Conservation (phyloP, 1,140 invertebrate genomes). For the Geopemphigus sp. region DNA sequence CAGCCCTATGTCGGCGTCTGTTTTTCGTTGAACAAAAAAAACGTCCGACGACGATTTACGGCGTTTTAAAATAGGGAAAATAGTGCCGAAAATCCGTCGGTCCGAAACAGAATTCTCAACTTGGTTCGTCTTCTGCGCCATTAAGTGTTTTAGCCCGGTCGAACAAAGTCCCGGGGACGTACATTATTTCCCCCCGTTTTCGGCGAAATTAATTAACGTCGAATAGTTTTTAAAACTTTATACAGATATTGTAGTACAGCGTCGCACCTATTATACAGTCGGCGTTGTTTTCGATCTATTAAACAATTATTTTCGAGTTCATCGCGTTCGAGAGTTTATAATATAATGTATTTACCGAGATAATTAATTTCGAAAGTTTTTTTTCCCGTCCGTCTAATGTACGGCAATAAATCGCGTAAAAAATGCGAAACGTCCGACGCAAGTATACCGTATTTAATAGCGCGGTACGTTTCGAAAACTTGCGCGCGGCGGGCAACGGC, state of each 20-base stretch:
- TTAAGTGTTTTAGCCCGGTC: not conserved
- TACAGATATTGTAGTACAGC: not conserved
- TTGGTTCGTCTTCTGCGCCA: not conserved
- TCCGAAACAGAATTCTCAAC: not conserved
- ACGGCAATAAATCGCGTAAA: constrained; percentile 5
- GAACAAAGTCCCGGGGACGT: not conserved
- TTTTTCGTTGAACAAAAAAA: too few species aligned
- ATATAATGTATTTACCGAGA: not conserved
- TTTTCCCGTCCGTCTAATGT: not conserved
- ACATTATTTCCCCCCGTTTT: not conserved
- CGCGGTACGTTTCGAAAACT: too few species aligned
- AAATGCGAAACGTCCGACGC: constrained; percentile 25
- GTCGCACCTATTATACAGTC: not conserved
- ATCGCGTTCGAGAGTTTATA: constrained; percentile 29
- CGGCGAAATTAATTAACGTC: constrained; percentile 31
- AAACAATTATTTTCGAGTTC: constrained; percentile 36
- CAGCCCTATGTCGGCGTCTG: too few species aligned
- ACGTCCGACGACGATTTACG: too few species aligned
- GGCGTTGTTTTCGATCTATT: constrained; percentile 44
- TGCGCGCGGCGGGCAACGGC: too few species aligned
- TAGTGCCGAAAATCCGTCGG: too few species aligned
- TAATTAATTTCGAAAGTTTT: constrained; percentile 31
- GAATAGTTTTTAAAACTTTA: constrained; percentile 29
- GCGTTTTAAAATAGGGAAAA: too few species aligned
- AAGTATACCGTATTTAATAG: not conserved